Conservation (phyloP, 2,797 vertebrate genomes). For the Xenops minutus region DNA sequence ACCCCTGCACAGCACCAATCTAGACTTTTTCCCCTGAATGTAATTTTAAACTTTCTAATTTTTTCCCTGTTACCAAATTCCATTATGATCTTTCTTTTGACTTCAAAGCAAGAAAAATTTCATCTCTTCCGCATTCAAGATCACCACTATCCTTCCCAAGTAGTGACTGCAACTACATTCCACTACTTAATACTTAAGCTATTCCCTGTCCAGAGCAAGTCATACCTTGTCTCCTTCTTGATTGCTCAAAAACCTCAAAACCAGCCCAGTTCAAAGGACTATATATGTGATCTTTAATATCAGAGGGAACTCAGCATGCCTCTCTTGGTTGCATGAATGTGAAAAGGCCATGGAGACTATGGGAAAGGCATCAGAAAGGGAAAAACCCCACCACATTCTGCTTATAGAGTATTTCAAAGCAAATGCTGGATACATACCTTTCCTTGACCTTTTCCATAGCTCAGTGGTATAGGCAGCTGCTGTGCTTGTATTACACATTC, state of each 20-base stretch:
- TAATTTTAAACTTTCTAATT: not conserved
- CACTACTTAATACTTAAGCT: not conserved
- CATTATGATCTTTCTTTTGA: not conserved
- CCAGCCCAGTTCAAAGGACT: not conserved
- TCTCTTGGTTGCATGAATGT: not conserved
- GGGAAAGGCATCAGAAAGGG: not conserved
- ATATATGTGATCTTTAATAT: not conserved
- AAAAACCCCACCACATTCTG: not conserved
- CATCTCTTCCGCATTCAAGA: not conserved
- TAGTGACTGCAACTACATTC: not conserved
- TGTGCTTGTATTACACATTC: conserved; percentile 48
- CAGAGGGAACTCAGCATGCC: not conserved
- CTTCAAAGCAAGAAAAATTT: not conserved
- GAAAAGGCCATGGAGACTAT: not conserved
- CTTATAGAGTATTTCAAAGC: conserved; percentile 2
- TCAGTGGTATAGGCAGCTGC: conserved; percentile 47
- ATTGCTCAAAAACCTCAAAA: not conserved
- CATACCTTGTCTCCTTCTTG: not conserved
- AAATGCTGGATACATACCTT: conserved; percentile 66
- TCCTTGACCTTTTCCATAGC: conserved; percentile 82
- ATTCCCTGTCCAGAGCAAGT: not conserved
- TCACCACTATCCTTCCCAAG: not conserved
- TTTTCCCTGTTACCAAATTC: not conserved
- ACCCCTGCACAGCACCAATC: not conserved
- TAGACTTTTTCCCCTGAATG: not conserved